These are phyloP conservation scores for Echinarachnius parma DNA, from an alignment of 53 echinoderm and acorn worm genomes.

Conservation along the genomic window DNA sequence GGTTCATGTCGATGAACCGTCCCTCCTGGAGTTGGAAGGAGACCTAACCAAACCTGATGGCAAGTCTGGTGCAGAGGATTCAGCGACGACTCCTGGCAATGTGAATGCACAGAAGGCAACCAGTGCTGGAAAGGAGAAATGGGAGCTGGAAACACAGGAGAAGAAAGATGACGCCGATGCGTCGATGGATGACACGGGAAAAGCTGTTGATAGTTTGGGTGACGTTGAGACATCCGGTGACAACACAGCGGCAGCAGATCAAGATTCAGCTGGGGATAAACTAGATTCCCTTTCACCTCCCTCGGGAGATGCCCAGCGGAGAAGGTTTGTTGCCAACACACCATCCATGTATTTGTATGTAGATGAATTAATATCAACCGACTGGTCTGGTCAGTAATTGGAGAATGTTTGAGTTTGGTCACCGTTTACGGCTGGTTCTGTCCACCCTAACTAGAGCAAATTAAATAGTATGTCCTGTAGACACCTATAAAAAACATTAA, in stretches of 20 bases:
- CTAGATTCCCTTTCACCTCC: slow-evolving; percentile 44
- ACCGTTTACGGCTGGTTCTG: no score
- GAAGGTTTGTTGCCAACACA: slow-evolving; percentile 85
- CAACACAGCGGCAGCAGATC: slow-evolving; percentile 37
- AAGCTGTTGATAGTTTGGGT: slow-evolving; percentile 40
- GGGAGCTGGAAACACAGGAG: slow-evolving; percentile 63
- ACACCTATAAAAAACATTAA: no score
- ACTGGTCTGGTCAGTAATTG: no score
- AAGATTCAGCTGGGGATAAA: slow-evolving; percentile 61
- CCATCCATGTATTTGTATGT: slow-evolving; percentile 21
- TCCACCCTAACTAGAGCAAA: no score
- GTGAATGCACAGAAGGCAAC: slow-evolving; percentile 34
- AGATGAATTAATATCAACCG: no score
- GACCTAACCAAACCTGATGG: slow-evolving; percentile 71
- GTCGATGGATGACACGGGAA: slow-evolving; percentile 40
- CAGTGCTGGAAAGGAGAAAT: slow-evolving; percentile 49
- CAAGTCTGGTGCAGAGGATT: slow-evolving; percentile 25
- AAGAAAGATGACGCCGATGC: slow-evolving; percentile 49
- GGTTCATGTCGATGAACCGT: slow-evolving; percentile 94
- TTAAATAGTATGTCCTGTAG: no score
- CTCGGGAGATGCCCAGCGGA: slow-evolving; percentile 56
- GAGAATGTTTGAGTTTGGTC: no score
- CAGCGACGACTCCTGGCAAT: slow-evolving; percentile 9
- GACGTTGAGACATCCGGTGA: slow-evolving; percentile 61
- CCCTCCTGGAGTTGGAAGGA: slow-evolving; percentile 88